These are phyloP conservation scores for Gymnocephalus cernua DNA, from an alignment of 2,113 vertebrate species.

Conservation along the genomic window DNA sequence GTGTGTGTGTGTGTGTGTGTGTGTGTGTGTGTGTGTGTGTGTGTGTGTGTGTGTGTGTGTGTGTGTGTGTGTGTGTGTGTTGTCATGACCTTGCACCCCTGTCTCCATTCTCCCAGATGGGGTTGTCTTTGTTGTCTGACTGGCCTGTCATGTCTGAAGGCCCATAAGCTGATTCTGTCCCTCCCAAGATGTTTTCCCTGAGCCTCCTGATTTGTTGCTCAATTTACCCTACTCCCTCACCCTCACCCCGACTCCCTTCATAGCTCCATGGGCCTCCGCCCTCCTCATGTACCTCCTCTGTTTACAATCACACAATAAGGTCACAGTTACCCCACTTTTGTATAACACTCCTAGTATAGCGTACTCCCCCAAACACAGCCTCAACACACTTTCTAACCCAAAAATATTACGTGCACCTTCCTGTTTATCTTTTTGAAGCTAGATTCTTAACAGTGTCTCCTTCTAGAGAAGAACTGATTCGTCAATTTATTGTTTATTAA, in stretches of 20 bases:
- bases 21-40: constrained; percentile 39
- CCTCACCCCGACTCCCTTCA: neutral
- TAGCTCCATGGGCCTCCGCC: constrained; percentile 1
- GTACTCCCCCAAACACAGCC: constrained; percentile 29
- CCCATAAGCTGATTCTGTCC: constrained; percentile 40
- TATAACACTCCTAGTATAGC: constrained; percentile 22
- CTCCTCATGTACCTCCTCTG: constrained; percentile 6
- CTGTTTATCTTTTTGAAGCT: constrained; percentile 19
- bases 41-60: constrained; percentile 22
- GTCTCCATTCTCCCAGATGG: constrained; percentile 64
- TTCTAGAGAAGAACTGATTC: neutral
- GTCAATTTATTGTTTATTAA: neutral
- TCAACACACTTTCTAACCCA: constrained; percentile 44
- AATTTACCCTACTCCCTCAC: neutral
- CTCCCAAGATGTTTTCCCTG: constrained; percentile 7
- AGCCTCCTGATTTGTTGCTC: neutral
- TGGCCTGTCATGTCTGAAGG: constrained; percentile 48
- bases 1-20: constrained; percentile 34
- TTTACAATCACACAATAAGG: constrained; percentile 28
- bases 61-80: constrained; percentile 26
- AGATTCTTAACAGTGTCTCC: constrained; percentile 5
- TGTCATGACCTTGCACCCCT: constrained; percentile 66
- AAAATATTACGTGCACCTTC: constrained; percentile 31
- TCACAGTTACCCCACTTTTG: constrained; percentile 33
- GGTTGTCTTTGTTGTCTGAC: constrained; percentile 70